Evolutionary conservation across 1,140 invertebrate genomes (phyloP).

Genomic region (Leptinotarsa texana): DNA sequence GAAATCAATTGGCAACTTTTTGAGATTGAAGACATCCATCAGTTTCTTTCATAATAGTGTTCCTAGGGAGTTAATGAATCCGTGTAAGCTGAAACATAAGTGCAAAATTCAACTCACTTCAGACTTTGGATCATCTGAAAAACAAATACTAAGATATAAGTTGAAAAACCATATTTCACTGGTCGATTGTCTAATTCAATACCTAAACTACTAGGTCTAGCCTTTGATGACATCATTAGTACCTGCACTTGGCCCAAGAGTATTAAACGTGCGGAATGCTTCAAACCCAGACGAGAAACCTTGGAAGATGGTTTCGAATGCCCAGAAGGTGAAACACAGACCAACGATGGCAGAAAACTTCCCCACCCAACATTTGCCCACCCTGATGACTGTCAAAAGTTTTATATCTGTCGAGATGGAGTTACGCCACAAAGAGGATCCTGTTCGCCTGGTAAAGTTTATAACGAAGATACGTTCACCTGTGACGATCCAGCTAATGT

Average conservation of each 20-base stretch:
- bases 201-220: slow-evolving; percentile 37
- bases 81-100: too few relatives aligned
- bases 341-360: slow-evolving; percentile 69
- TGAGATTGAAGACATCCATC: too few relatives aligned
- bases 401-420: slow-evolving; percentile 83
- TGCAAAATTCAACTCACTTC: too few relatives aligned
- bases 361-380: slow-evolving; percentile 82
- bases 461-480: slow-evolving; percentile 79
- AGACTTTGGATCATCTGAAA: too few relatives aligned
- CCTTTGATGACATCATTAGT: slow-evolving; percentile 75
- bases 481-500: slow-evolving; percentile 82
- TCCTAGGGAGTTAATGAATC: too few relatives aligned
- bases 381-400: slow-evolving; percentile 81
- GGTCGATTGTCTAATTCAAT: too few relatives aligned
- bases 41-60: too few relatives aligned
- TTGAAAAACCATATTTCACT: too few relatives aligned
- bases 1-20: too few relatives aligned
- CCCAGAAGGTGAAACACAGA: slow-evolving; percentile 70
- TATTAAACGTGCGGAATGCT: slow-evolving; percentile 64
- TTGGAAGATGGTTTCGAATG: slow-evolving; percentile 79
- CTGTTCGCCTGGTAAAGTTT: slow-evolving; percentile 76
- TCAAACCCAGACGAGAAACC: slow-evolving; percentile 65
- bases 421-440: slow-evolving; percentile 75
- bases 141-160: too few relatives aligned
- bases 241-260: slow-evolving; percentile 76